phyloP scores from a whole-genome alignment of 2,888 invertebrate species.

The Drosophila mercatorum region DNA sequence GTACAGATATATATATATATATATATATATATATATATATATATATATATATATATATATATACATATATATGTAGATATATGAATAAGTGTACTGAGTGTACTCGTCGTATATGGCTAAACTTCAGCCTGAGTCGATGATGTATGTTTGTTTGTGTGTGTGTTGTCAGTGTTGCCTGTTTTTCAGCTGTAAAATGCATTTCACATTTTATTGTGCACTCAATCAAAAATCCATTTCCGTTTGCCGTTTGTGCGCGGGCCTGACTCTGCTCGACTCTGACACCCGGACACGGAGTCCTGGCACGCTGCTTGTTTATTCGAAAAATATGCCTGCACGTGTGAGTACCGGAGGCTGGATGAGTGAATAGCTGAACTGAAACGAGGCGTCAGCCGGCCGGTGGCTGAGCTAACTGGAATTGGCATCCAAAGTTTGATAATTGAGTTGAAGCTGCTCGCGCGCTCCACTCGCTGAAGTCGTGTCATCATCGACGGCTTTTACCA shows the following conservation, averaged over 20 bases:
- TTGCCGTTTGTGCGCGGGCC: constrained; percentile 59
- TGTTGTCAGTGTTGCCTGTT: constrained; percentile 44
- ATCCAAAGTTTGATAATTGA: constrained; percentile 77
- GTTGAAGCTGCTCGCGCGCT: constrained; percentile 63
- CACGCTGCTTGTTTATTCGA: constrained; percentile 38
- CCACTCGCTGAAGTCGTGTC: constrained; percentile 54
- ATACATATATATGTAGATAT: neutral
- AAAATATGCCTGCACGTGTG: constrained; percentile 51
- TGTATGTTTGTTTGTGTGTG: constrained; percentile 16
- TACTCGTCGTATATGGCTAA: constrained; percentile 42
- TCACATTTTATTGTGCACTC: constrained; percentile 79
- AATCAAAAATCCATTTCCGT: constrained; percentile 79
- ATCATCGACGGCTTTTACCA: constrained; percentile 58
- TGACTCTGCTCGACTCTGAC: constrained; percentile 11
- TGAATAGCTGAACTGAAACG: constrained; percentile 26
- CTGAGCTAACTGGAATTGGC: constrained; percentile 46
- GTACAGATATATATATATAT: neutral
- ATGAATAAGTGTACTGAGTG: constrained; percentile 18
- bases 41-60: constrained; percentile 1
- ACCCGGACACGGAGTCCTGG: constrained; percentile 2
- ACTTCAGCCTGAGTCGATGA: constrained; percentile 42
- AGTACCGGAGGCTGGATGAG: constrained; percentile 29
- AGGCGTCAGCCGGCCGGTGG: constrained; percentile 6
- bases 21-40: neutral
- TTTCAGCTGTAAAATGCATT: constrained; percentile 74